A percentile compares a stretch with the other conserved stretches of the same genome.
phyloP scores from a whole-genome alignment of 37 sponge, comb jelly and placozoan species.

The Dysidea cf. avara region DNA sequence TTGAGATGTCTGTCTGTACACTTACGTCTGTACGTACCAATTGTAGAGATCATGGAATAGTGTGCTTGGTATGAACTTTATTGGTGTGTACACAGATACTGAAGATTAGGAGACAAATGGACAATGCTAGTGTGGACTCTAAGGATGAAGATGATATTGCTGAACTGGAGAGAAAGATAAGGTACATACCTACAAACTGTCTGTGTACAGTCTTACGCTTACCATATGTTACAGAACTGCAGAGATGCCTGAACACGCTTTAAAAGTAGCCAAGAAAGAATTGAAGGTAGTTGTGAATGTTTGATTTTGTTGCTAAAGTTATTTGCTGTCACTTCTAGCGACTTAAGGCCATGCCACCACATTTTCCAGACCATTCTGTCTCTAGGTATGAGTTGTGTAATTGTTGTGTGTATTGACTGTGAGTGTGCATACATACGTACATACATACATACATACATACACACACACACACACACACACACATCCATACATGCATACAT shows the following conservation, averaged over 20 bases:
- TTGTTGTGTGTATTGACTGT: not conserved
- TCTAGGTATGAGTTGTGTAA: conserved; percentile 30
- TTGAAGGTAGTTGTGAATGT: conserved; percentile 47
- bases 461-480: too few relatives aligned
- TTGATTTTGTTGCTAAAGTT: not conserved
- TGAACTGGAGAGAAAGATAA: conserved; percentile 14
- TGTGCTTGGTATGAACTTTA: too few relatives aligned
- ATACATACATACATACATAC: too few relatives aligned
- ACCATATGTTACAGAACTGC: not conserved
- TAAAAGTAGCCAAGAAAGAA: conserved; percentile 18
- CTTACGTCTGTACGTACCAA: too few relatives aligned
- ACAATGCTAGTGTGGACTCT: too few relatives aligned
- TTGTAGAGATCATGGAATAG: too few relatives aligned
- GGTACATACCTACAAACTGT: conserved; percentile 12
- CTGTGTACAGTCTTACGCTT: not conserved
- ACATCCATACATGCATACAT: too few relatives aligned
- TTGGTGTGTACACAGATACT: too few relatives aligned
- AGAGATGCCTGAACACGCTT: conserved; percentile 16
- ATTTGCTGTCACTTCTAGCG: conserved; percentile 30
- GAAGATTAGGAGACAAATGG: too few relatives aligned
- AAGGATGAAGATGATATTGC: conserved; percentile 18
- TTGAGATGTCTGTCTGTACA: too few relatives aligned
- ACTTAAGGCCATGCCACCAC: conserved; percentile 60
- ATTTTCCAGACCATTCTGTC: conserved; percentile 79
- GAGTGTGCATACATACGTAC: too few relatives aligned